Evolutionary conservation across 2,888 invertebrate species (phyloP).

Genomic region (Mantis religiosa): DNA sequence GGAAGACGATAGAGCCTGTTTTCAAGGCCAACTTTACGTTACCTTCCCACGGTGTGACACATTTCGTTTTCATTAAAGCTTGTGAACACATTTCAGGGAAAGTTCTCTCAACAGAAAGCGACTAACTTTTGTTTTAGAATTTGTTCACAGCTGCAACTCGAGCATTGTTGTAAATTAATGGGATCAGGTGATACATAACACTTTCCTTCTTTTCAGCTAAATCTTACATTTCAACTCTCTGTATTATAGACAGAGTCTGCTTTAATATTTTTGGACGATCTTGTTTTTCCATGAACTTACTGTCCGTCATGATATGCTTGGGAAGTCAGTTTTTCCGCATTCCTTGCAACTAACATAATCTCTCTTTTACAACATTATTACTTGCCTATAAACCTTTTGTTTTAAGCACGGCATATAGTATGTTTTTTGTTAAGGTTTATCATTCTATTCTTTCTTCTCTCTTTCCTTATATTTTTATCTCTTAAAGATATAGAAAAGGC

Average conservation of each 20-base stretch:
- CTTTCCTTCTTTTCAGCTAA: neutral
- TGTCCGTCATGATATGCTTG: no score
- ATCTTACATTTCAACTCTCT: no score
- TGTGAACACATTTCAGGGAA: neutral
- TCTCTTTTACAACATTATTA: no score
- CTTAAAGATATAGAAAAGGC: no score
- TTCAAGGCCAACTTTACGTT: neutral
- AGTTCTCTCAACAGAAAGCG: neutral
- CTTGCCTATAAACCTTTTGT: no score
- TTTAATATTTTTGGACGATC: neutral
- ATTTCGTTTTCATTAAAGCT: neutral
- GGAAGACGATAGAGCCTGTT: neutral
- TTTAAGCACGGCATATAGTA: no score
- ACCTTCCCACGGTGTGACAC: neutral
- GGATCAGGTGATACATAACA: neutral
- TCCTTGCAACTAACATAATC: no score
- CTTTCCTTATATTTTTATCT: no score
- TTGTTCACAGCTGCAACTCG: neutral
- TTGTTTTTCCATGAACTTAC: no score
- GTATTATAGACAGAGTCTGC: neutral
- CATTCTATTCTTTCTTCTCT: no score
- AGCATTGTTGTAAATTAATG: neutral
- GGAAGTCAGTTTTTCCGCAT: no score
- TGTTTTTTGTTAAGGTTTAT: no score
- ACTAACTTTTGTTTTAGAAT: neutral